Base-by-base conservation (phyloP, 2,113 vertebrate species). In the Galemys pyrenaicus region DNA sequence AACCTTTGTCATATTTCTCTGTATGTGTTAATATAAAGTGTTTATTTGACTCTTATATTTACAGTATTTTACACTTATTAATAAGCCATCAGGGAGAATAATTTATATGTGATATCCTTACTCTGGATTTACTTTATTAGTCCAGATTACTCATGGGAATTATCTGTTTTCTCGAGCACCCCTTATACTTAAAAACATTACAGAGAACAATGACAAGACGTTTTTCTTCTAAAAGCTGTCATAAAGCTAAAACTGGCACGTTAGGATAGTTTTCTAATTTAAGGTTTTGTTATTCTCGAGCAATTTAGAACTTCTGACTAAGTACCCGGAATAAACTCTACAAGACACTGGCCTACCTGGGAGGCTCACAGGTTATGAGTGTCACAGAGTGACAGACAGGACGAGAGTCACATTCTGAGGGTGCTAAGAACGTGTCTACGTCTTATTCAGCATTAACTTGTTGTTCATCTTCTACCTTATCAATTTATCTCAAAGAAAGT, bases 401-500 rank as follows among this genome's bases (percentile, higher is more conserved):
- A 92, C 90, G 44, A 37, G 75, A 56, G 74, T 19, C 51, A 91
- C 19, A 39, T 75, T 73, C 64, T 77, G 19, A 67, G 24, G 49
- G 28, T 91, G 46, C 67, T 78, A 62, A 41, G 35, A 91, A 83
- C 79, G 41, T 70, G 24, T 87, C 82, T 58, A 32, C 89, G 32
- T 71, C 78, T 74, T 92, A 88, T 58, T 88, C 64, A 70, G 67
- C 16, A 56, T 22, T 93, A 37, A 0, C 2, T 78, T 60, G 60
- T 62, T 15, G 54, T 62, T 78, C 97, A 89, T 46, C 30, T 7
- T 92, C 84, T 86, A 44, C 56, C 32, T 60, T 77, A 95, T n/a
- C 84, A 92, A 71, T 46, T 92, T 83, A 73, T 96, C 19, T 96
- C 9, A 39, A 94, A 95, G 51, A 79, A 62, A 91, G 30, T 74